Evolutionary conservation across 1,140 invertebrate genomes (phyloP), one percentile per base, ranked within the genome.

Genomic region (Stenopsyche tienmushanensis): DNA sequence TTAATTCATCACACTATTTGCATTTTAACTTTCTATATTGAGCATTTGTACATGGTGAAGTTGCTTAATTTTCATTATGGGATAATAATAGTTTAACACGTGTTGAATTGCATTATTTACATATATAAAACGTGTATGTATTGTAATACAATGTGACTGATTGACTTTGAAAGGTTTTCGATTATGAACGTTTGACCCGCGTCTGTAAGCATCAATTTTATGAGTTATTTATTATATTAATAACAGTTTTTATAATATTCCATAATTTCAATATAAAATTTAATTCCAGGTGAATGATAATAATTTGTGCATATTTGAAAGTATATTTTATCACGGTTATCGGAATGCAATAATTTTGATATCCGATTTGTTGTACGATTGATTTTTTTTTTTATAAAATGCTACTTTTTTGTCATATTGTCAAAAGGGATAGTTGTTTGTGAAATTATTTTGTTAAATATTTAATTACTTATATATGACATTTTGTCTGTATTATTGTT

Each of bases 11-110:
- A 34, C 13, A 34, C 5, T 34, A 7, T 7, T 7, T 7, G 13
- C 13, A 34, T 34, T 34, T 34, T 7, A 34, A 34, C 29, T 5
- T 34, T 34, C 29, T 5, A 34, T 59, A 24, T 41, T 24, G 55
- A 15, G 25, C n/a, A n/a, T n/a, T n/a, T n/a, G n/a, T n/a, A n/a
- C n/a, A n/a, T n/a, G n/a, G n/a, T n/a, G n/a, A n/a, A 59, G 25
- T 18, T 47, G 13, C 24, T 39, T 44, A 45, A 7, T 24, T 44
- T 62, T 47, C 24, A 62, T 62, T 34, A 34, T 57, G 54, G 58
- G 26, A 49, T 62, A 45, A 47, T 62, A 62, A 23, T n/a, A n/a
- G n/a, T 47, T 62, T 62, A 24, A 62, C 42, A 29, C 23, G 23
- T 59, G 55, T 59, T 59, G 42, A 59, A 34, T 34, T 39, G 23